phyloP scores from a whole-genome alignment of 2,888 invertebrate genomes.

The Merodon equestris region DNA sequence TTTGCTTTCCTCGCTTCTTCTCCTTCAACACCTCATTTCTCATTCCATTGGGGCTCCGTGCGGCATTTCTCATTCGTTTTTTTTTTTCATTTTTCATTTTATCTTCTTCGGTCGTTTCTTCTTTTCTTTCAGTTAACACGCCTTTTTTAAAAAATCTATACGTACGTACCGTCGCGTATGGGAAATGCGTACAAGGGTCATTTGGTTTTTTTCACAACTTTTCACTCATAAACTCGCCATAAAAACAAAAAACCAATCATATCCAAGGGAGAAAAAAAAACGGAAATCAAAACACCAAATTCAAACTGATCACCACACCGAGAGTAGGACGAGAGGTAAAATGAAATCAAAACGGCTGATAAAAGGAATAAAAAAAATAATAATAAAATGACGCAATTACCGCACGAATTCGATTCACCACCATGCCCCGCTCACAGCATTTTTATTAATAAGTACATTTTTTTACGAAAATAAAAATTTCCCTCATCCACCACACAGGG shows the following conservation, averaged over 20 bases:
- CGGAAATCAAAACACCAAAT: no score
- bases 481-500: conserved; percentile 14
- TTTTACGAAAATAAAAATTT: conserved; percentile 31
- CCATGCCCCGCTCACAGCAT: conserved; percentile 21
- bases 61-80: no score
- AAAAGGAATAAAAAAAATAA: conserved; percentile 19
- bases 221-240: not conserved
- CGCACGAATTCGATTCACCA: conserved; percentile 40
- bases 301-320: not conserved
- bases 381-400: conserved; percentile 61
- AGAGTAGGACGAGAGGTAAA: conserved; percentile 4
- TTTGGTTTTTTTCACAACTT: conserved; percentile 15
- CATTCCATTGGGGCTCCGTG: no score
- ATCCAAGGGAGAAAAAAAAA: conserved; percentile 1
- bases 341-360: no score
- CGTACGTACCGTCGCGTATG: conserved; percentile 6
- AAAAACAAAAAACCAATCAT: not conserved
- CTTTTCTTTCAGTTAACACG: conserved; percentile 58
- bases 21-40: no score
- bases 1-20: no score
- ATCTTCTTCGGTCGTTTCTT: conserved; percentile 41
- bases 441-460: conserved; percentile 43
- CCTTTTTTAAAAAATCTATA: conserved; percentile 52
- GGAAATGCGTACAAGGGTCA: not conserved
- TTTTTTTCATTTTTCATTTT: conserved; percentile 1